phyloP scores from a whole-genome alignment of 2,797 vertebrate genomes.

The Lophotriccus pileatus region DNA sequence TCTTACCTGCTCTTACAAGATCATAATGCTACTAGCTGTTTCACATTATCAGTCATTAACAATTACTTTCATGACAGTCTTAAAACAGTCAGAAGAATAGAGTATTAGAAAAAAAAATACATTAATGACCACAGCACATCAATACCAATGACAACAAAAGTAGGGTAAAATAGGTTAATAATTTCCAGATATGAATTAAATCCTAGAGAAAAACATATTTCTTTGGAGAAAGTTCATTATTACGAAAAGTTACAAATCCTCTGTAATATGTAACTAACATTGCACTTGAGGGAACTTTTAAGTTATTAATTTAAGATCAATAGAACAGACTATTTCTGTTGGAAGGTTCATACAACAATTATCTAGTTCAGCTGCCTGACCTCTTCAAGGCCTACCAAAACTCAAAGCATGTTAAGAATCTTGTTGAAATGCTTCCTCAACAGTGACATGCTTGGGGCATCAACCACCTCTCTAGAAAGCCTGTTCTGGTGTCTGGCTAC shows the following conservation, averaged over 20 bases:
- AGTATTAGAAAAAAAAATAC: background rate
- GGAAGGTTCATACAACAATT: background rate
- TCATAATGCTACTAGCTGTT: background rate
- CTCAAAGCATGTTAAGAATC: background rate
- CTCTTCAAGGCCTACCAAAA: background rate
- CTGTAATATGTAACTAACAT: background rate
- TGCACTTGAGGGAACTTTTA: background rate
- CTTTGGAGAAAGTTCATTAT: background rate
- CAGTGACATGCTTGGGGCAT: rapidly evolving
- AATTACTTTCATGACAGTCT: background rate
- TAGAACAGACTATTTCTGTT: background rate
- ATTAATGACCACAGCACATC: background rate
- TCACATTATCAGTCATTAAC: background rate
- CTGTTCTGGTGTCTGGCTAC: background rate
- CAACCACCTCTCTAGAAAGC: background rate
- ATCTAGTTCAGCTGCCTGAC: background rate
- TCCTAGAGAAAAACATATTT: background rate
- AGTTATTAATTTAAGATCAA: background rate
- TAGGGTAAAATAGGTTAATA: background rate
- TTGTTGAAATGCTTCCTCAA: background rate
- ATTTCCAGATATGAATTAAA: background rate
- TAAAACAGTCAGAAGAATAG: background rate
- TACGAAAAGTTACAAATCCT: background rate
- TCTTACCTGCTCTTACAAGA: background rate
- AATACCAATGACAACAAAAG: background rate